phyloP scores from a whole-genome alignment of 92 coral and sea anemone species.

The Galaxea fascicularis region DNA sequence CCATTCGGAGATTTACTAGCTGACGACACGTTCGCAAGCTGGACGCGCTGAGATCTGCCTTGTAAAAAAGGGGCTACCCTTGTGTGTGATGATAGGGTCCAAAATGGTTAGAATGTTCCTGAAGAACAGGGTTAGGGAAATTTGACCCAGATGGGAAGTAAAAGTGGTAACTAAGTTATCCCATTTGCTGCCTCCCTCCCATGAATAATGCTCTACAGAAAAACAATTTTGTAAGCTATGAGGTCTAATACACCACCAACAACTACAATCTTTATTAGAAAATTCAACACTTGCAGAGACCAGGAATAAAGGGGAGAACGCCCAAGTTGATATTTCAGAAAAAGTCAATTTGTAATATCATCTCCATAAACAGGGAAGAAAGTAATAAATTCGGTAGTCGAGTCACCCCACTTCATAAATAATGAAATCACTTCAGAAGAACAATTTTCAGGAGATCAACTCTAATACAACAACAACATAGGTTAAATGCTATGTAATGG shows the following conservation, averaged over 20 bases:
- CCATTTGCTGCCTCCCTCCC: constrained; percentile 51
- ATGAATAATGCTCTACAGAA: constrained; percentile 46
- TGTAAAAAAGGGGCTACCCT: too few species aligned
- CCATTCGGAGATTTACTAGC: too few species aligned
- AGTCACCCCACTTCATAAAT: constrained; percentile 46
- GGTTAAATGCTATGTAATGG: constrained; percentile 45
- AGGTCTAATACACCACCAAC: constrained; percentile 41
- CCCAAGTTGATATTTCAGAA: constrained; percentile 50
- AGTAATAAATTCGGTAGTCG: constrained; percentile 44
- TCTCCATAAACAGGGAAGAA: constrained; percentile 49
- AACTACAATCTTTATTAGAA: constrained; percentile 30
- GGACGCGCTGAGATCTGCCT: too few species aligned
- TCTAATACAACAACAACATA: constrained; percentile 48
- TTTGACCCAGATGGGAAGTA: constrained; percentile 43
- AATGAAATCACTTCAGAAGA: constrained; percentile 35
- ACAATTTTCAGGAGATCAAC: constrained; percentile 50
- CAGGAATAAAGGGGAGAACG: constrained; percentile 48
- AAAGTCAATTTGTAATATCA: constrained; percentile 47
- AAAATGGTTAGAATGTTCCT: constrained; percentile 43
- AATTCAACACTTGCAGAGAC: constrained; percentile 45
- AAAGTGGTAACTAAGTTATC: constrained; percentile 32
- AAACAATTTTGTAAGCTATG: constrained; percentile 42
- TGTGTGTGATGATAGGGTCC: constrained; percentile 26
- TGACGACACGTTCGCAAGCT: too few species aligned
- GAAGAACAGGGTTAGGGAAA: constrained; percentile 47